Base-by-base conservation (phyloP, 2,797 vertebrate species). In the Melanotaenia maccullochi region DNA sequence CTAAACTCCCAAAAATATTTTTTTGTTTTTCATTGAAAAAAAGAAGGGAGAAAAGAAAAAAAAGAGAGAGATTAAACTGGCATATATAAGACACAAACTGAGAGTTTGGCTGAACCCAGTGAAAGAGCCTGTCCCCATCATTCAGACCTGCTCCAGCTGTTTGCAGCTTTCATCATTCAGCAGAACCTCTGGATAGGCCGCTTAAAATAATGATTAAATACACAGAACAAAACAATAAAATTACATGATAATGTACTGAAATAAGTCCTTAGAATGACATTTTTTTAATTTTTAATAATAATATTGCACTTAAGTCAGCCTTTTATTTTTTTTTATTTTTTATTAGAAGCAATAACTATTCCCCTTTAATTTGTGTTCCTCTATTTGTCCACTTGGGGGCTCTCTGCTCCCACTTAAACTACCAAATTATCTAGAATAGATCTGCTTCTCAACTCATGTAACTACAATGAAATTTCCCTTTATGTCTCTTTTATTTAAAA, bases 371-470 rank as follows among this genome's bases (percentile, higher is more conserved):
- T 49, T 52, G 16, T 71, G 75, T 22, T 25, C 55, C 52, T 73
- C 72, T 62, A 7, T 42, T 11, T 73, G 74, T 78, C 87, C 87
- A 89, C 78, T 61, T 84, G 87, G 81, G 85, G 87, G 75, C 89
- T 73, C 85, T 78, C 57, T 66, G 54, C 71, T 75, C 79, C 85
- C 75, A 85, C 63, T 68, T 58, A 76, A 75, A 65, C 33, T 28
- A 36, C n/a, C 40, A 73, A 58, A 74, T 68, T 24, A 56, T 20
- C 66, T 70, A 65, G 68, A 25, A 75, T 72, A 38, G 61, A 42
- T 22, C 5, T 49, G 32, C 22, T 51, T 64, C 7, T 72, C 60
- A 51, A 44, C 70, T 52, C 16, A 33, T 49, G 25, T 16, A 35
- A 0, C 36, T 59, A 38, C 12, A 25, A 51, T 68, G 25, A 44